Percentiles rank a stretch among this genome's conserved stretches.
Conservation (phyloP, 1,140 invertebrate genomes). For the Akabosia matsudoensis region DNA sequence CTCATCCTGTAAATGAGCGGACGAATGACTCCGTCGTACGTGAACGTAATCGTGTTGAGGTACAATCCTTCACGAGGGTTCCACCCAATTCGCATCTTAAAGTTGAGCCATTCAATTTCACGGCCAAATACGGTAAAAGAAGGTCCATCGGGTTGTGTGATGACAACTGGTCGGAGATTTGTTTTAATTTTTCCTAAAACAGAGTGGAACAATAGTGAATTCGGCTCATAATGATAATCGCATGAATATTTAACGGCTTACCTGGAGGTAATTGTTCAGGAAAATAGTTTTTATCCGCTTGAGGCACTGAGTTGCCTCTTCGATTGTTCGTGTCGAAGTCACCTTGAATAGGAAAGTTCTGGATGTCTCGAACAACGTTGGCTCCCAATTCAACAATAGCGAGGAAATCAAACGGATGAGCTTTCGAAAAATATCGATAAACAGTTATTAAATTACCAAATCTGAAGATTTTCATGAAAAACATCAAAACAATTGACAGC, state of each 20-base stretch:
- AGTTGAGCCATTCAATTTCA: background rate
- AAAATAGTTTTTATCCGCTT: background rate
- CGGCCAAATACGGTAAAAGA: background rate
- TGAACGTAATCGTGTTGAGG: slow-evolving; percentile 7
- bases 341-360: background rate
- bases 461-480: background rate
- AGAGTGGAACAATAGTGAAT: background rate
- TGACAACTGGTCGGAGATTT: background rate
- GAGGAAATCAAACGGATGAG: slow-evolving; percentile 2
- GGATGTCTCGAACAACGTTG: background rate
- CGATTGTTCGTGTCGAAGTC: background rate
- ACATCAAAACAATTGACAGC: background rate
- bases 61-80: background rate
- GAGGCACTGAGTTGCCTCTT: background rate
- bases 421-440: background rate
- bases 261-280: background rate
- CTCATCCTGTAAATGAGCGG: background rate
- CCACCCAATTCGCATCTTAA: background rate
- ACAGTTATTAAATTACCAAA: background rate
- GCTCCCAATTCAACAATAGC: background rate
- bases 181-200: background rate
- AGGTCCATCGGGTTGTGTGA: background rate
- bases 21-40: background rate
- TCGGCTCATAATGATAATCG: background rate
- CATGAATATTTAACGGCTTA: too few relatives aligned